These are phyloP conservation scores for Megaceryle maxima DNA, from an alignment of 2,113 vertebrate species.

Conservation along the genomic window DNA sequence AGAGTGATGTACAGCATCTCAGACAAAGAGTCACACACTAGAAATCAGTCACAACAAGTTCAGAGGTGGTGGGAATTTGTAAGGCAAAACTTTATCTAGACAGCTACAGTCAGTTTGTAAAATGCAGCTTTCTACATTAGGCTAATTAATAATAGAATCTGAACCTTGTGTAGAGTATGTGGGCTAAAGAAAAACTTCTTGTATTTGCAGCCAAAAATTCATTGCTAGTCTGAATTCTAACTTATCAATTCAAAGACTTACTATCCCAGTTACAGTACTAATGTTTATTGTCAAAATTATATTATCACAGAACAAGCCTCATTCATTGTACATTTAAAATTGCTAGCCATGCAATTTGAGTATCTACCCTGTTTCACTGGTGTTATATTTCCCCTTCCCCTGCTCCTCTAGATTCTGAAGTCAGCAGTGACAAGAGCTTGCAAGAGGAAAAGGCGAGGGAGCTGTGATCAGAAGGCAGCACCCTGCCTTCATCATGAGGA, in stretches of 20 bases:
- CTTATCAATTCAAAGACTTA: not conserved
- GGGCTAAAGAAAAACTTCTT: not conserved
- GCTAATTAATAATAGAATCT: not conserved
- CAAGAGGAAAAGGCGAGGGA: not conserved
- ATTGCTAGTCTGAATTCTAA: not conserved
- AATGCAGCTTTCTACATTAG: not conserved
- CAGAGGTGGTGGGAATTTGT: not conserved
- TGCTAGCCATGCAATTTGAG: rapidly evolving
- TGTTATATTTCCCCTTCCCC: not conserved
- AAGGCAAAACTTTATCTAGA: not conserved
- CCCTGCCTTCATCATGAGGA: rapidly evolving
- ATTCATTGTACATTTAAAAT: not conserved
- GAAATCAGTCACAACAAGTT: not conserved
- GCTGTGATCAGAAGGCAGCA: not conserved
- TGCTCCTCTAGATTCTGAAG: not conserved
- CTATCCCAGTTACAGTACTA: not conserved
- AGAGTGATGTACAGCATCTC: not conserved
- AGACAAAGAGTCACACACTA: not conserved
- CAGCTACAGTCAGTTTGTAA: not conserved
- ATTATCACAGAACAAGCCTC: not conserved
- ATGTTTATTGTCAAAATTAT: not conserved
- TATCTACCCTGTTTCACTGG: not conserved
- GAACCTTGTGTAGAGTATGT: not conserved
- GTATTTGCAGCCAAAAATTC: not conserved
- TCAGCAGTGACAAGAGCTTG: not conserved